Conservation (phyloP, 2,113 vertebrate genomes). For the Donacobius atricapilla region DNA sequence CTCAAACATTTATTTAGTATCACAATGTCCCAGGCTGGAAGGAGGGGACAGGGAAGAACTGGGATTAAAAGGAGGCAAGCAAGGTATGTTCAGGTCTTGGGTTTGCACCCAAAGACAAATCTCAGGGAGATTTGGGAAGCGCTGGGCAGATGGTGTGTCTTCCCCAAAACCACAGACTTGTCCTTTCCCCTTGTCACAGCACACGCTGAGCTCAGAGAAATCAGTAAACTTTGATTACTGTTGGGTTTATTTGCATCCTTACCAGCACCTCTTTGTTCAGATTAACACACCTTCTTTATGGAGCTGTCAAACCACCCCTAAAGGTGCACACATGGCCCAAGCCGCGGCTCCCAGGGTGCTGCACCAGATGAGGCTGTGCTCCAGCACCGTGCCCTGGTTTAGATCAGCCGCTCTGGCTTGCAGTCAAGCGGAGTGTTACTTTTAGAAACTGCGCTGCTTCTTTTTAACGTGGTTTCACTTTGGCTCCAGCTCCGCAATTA, state of each 20-base stretch:
- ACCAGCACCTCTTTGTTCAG: neutral
- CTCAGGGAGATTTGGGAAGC: neutral
- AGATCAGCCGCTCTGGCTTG: slow-evolving; percentile 34
- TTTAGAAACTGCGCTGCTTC: slow-evolving; percentile 34
- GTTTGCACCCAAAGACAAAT: neutral
- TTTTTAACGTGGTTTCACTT: slow-evolving; percentile 30
- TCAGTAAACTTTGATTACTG: neutral
- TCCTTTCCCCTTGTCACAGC: neutral
- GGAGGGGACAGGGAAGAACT: neutral
- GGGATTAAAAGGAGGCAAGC: neutral
- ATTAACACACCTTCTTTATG: neutral
- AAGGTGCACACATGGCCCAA: neutral
- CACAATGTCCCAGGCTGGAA: neutral
- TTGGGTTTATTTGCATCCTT: neutral
- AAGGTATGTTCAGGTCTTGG: neutral
- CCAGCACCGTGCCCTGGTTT: slow-evolving; percentile 7
- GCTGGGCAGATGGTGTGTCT: neutral
- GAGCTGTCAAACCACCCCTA: slow-evolving; percentile 5
- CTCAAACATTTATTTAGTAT: slow-evolving; percentile 40
- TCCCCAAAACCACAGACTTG: neutral
- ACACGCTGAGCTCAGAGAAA: neutral
- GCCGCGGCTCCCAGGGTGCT: neutral
- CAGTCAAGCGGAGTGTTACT: slow-evolving; percentile 11
- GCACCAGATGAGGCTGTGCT: neutral
- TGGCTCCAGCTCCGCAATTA: neutral